Evolutionary conservation across 2,797 vertebrate genomes (phyloP), one percentile per base, ranked within the genome.

Genomic region (Oreonectes daqikongensis): DNA sequence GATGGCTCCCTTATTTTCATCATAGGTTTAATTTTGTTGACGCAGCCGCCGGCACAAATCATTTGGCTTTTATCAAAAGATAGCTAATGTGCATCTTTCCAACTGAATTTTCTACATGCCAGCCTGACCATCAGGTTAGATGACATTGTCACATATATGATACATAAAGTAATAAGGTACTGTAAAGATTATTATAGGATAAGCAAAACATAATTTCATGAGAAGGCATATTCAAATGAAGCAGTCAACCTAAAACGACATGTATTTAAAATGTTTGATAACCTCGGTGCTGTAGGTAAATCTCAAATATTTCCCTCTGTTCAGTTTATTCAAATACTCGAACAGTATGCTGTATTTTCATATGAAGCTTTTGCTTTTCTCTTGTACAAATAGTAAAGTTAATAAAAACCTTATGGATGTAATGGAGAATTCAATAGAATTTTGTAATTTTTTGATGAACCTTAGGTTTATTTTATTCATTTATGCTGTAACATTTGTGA

Each of bases 171-270:
- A 5, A 12, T 12, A 4, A 12, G 12, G 1, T 17, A 28, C 24
- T 38, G 60, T 15, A 20, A 14, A 53, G 18, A 35, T 4, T 18
- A 5, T 30, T 59, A 15, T 32, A 30, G 4, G 26, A 52, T 52
- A 38, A 26, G 48, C 30, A n/a, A 38, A 64, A 28, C 15, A 63
- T 50, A 7, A 38, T 52, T 32, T 52, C 17, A 24, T 42, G 18
- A 5, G 17, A 61, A 28, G 28, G 6, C 0, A 0, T 53, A 42
- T 65, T 65, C 46, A 65, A 74, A 74, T 22, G 8, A 52, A 26
- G 20, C 32, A 73, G 22, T 64, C 20, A 73, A 38, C 59, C 15
- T 63, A n/a, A 61, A 38, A 59, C 71, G 20, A 61, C 28, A 14
- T 32, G 17, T 10, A 17, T 17, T 28, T 8, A 8, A 60, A 60